Evolutionary conservation across 2,797 vertebrate genomes (phyloP).

Genomic region (Chelonia mydas): DNA sequence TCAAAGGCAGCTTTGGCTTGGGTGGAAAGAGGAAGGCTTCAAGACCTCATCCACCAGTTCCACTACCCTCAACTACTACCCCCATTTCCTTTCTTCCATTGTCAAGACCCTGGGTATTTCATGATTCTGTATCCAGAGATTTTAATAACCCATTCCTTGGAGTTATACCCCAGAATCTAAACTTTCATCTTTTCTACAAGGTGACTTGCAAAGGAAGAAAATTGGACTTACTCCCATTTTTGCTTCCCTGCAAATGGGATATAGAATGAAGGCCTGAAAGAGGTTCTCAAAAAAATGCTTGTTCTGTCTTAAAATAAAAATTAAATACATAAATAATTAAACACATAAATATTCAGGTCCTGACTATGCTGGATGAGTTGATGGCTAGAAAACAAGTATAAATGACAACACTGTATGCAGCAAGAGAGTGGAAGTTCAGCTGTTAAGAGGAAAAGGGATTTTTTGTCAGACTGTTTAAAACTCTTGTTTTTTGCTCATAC

Average conservation of each 20-base stretch:
- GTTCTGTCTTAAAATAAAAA: not conserved
- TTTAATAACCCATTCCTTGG: not conserved
- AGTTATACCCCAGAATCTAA: not conserved
- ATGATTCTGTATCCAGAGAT: not conserved
- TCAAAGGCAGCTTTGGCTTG: constrained; percentile 28
- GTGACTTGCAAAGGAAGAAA: not conserved
- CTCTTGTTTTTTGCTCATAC: not conserved
- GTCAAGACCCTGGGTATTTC: not conserved
- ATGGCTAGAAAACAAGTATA: not conserved
- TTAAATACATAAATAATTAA: too few relatives aligned
- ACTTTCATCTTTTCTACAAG: not conserved
- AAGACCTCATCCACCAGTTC: not conserved
- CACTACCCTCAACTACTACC: not conserved
- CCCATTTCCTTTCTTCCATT: constrained; percentile 5
- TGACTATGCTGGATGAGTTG: not conserved
- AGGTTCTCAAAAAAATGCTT: not conserved
- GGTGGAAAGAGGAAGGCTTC: not conserved
- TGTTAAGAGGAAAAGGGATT: not conserved
- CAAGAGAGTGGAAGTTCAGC: not conserved
- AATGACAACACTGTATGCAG: not conserved
- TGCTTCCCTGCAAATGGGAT: not conserved
- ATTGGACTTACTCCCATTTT: not conserved
- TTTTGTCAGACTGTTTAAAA: not conserved
- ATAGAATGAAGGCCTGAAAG: not conserved
- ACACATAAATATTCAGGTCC: not conserved